Evolutionary conservation across 2,888 invertebrate genomes (phyloP).

Genomic region (Ectemnius continuus): DNA sequence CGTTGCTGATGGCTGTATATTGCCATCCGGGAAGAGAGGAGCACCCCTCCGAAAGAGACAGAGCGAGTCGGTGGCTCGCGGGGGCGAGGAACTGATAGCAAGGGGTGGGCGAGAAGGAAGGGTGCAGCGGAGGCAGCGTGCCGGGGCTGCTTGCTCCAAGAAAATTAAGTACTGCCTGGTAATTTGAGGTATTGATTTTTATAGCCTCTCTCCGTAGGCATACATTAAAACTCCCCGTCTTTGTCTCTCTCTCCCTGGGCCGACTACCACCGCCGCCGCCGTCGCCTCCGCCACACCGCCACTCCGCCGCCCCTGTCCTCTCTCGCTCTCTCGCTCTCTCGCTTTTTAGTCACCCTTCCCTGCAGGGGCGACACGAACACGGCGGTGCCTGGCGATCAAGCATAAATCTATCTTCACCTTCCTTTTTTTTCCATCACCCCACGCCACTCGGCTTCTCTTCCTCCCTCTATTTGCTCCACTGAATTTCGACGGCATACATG

Average conservation of each 20-base stretch:
- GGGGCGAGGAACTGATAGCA: background rate
- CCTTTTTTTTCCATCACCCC: conserved; percentile 41
- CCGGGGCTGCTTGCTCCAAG: conserved; percentile 71
- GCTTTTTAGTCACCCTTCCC: conserved; percentile 57
- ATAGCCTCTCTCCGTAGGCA: conserved; percentile 77
- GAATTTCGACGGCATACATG: no score
- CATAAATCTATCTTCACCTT: conserved; percentile 48
- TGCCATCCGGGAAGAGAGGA: conserved; percentile 41
- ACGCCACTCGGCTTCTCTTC: conserved; percentile 43
- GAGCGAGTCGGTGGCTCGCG: conserved; percentile 11
- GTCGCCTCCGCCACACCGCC: conserved; percentile 45
- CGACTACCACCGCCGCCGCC: background rate
- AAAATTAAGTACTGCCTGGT: conserved; percentile 78
- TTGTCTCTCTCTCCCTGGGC: conserved; percentile 58
- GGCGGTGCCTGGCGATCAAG: conserved; percentile 73
- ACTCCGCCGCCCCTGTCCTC: conserved; percentile 49
- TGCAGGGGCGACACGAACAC: conserved; percentile 72
- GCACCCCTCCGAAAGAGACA: conserved; percentile 43
- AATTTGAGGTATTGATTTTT: conserved; percentile 79
- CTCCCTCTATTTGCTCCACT: conserved; percentile 17
- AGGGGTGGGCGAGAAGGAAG: conserved; percentile 35
- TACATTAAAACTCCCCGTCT: conserved; percentile 73
- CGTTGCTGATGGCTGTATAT: background rate
- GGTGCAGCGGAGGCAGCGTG: conserved; percentile 50
- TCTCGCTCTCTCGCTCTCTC: conserved; percentile 54